These are phyloP conservation scores for Phacellophora camtschatica DNA, from an alignment of 30 jellyfish, hydroid and myxozoan species.

Conservation along the genomic window DNA sequence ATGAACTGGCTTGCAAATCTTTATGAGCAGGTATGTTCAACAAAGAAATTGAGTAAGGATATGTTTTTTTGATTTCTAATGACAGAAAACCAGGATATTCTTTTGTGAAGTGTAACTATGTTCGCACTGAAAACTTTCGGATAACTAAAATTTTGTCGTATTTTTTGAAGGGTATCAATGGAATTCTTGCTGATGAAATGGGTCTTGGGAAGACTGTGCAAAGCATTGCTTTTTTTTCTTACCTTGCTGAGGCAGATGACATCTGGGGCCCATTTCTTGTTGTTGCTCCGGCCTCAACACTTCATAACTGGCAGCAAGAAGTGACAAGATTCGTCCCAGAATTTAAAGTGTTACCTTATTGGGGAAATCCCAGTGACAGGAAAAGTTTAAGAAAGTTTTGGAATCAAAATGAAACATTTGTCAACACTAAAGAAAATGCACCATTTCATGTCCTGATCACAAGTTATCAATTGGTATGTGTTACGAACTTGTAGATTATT, in stretches of 20 bases:
- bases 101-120: neutral
- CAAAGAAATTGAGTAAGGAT: neutral
- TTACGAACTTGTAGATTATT: no score
- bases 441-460: conserved; percentile 98
- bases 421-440: conserved; percentile 80
- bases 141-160: no score
- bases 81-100: neutral
- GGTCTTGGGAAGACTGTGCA: conserved; percentile 99
- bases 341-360: conserved; percentile 97
- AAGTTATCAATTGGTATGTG: conserved; percentile 94
- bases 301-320: conserved; percentile 99
- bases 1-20: conserved; percentile 96
- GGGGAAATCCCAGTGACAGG: conserved; percentile 99
- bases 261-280: conserved; percentile 99
- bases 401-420: conserved; percentile 82
- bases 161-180: conserved; percentile 86
- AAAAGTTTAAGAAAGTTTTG: conserved; percentile 80
- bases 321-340: conserved; percentile 94
- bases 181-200: conserved; percentile 99
- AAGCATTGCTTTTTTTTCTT: conserved; percentile 92
- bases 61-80: neutral
- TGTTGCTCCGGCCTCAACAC: conserved; percentile 99
- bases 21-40: conserved; percentile 75
- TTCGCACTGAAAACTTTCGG: no score
- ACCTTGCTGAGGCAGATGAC: conserved; percentile 97